These are phyloP conservation scores for Sycophaga agraensis DNA, from an alignment of 1,140 invertebrate genomes.

Conservation along the genomic window DNA sequence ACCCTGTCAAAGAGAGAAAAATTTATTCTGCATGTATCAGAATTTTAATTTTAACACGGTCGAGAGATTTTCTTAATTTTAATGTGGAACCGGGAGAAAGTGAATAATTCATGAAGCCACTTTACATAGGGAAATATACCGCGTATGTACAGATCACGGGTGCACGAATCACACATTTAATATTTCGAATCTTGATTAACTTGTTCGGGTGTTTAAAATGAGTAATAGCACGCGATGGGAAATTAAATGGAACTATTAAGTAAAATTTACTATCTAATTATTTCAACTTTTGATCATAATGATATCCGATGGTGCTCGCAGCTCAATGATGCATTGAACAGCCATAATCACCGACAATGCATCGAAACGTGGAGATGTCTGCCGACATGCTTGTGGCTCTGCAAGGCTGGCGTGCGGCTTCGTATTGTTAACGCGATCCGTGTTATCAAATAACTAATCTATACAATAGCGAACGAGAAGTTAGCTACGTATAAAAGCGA, in stretches of 20 bases:
- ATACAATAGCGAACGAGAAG: not conserved
- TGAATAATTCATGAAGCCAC: too few species aligned
- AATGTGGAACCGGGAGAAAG: too few species aligned
- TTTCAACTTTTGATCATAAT: not conserved
- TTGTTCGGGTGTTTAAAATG: too few species aligned
- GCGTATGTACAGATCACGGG: too few species aligned
- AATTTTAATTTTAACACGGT: too few species aligned
- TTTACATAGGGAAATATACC: too few species aligned
- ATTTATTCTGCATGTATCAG: too few species aligned
- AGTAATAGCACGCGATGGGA: not conserved
- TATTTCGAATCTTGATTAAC: not conserved
- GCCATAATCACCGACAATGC: not conserved
- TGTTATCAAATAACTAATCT: conserved; percentile 4
- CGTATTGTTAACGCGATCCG: not conserved
- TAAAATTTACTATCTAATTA: not conserved
- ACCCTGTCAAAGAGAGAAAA: too few species aligned
- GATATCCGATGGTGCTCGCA: not conserved
- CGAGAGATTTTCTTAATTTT: too few species aligned
- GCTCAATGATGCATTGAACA: not conserved
- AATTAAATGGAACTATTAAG: not conserved
- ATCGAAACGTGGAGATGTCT: too few species aligned
- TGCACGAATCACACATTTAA: not conserved
- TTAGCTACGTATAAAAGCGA: not conserved
- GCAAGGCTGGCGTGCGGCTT: not conserved
- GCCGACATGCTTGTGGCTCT: too few species aligned